phyloP scores from a whole-genome alignment of 2,888 invertebrate genomes.

The Acleris literana region DNA sequence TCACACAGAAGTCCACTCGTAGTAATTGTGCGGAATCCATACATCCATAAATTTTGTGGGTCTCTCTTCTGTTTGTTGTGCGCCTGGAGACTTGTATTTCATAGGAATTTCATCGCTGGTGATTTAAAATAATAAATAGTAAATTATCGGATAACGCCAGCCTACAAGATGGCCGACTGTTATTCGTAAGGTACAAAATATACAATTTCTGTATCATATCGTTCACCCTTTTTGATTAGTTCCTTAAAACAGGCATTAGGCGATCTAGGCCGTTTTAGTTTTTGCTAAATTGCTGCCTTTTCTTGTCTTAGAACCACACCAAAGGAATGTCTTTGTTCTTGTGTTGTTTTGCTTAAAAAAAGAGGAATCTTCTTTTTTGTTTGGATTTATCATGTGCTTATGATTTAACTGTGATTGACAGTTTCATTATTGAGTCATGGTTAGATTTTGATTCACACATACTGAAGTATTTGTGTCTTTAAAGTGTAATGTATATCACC shows the following conservation, averaged over 20 bases:
- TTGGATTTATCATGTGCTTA: slow-evolving; percentile 10
- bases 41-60: slow-evolving; percentile 52
- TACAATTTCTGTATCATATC: slow-evolving; percentile 58
- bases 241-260: slow-evolving; percentile 23
- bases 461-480: background rate
- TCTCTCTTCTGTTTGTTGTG: slow-evolving; percentile 49
- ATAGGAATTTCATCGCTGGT: slow-evolving; percentile 58
- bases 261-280: slow-evolving; percentile 38
- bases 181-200: slow-evolving; percentile 80
- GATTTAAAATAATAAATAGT: slow-evolving; percentile 63
- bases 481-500: background rate
- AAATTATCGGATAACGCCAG: slow-evolving; percentile 80
- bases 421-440: background rate
- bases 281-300: slow-evolving; percentile 42
- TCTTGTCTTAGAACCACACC: slow-evolving; percentile 38
- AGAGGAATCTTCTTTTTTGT: slow-evolving; percentile 9
- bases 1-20: slow-evolving; percentile 56
- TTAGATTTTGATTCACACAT: background rate
- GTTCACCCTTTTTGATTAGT: slow-evolving; percentile 47
- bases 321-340: slow-evolving; percentile 68
- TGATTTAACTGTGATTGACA: background rate
- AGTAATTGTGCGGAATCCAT: slow-evolving; percentile 53
- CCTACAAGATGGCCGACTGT: slow-evolving; percentile 83
- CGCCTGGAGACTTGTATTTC: slow-evolving; percentile 52
- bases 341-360: slow-evolving; percentile 28